A percentile compares a stretch with the other conserved stretches of the same genome.
phyloP scores from a whole-genome alignment of 2,888 invertebrate genomes.

The Catocala nupta region DNA sequence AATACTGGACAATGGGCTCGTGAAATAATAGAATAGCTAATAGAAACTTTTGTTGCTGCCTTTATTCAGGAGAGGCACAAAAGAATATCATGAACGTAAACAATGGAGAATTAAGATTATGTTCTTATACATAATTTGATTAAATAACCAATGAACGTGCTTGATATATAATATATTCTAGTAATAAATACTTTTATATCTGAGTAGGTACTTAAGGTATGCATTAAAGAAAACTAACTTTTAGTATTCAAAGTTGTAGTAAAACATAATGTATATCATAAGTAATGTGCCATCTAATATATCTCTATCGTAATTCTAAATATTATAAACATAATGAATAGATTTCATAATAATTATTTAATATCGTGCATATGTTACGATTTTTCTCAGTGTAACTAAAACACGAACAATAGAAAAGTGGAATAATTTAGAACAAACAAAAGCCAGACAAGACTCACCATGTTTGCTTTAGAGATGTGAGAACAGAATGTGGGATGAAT shows the following conservation, averaged over 20 bases:
- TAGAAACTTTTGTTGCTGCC: slow-evolving; percentile 47
- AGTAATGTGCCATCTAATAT: too few species aligned
- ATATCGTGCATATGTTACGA: too few species aligned
- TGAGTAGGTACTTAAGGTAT: neutral
- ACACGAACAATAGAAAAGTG: slow-evolving; percentile 3
- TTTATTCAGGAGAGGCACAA: slow-evolving; percentile 50
- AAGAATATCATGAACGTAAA: slow-evolving; percentile 47
- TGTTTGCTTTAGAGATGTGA: slow-evolving; percentile 40
- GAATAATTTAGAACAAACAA: slow-evolving; percentile 13
- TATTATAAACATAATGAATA: too few species aligned
- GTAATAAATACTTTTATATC: neutral
- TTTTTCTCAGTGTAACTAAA: neutral
- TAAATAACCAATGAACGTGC: slow-evolving; percentile 20
- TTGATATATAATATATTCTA: slow-evolving; percentile 4
- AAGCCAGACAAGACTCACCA: slow-evolving; percentile 46
- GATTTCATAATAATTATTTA: too few species aligned
- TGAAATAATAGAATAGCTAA: slow-evolving; percentile 42
- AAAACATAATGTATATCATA: too few species aligned
- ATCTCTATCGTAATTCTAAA: too few species aligned
- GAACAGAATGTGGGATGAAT: slow-evolving; percentile 35
- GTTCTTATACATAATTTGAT: slow-evolving; percentile 25
- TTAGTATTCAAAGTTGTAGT: too few species aligned
- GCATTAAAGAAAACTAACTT: neutral
- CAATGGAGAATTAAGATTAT: slow-evolving; percentile 45
- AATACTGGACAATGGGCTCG: slow-evolving; percentile 36